A percentile compares a stretch with the other conserved stretches of the same genome.
These are phyloP conservation scores for Hydrotaea diabolus DNA, from an alignment of 2,888 invertebrate species.

Conservation along the genomic window DNA sequence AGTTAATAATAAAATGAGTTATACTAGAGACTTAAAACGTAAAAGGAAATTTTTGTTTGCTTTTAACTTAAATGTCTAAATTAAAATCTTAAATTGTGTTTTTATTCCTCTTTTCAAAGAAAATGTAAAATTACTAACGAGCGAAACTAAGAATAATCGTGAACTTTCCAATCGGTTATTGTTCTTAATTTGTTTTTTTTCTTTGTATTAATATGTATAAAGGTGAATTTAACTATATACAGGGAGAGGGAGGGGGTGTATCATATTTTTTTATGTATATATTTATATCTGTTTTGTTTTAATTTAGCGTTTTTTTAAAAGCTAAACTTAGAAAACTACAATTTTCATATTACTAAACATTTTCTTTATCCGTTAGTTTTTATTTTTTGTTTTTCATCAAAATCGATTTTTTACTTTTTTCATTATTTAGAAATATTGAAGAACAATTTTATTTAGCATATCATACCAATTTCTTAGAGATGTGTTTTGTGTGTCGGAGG, in stretches of 20 bases:
- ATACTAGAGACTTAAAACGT: constrained; percentile 5
- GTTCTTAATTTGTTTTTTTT: constrained; percentile 57
- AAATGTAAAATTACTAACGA: background rate
- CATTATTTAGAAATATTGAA: constrained; percentile 63
- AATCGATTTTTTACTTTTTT: constrained; percentile 51
- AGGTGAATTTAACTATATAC: constrained; percentile 55
- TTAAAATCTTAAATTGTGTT: background rate
- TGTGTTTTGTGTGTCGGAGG: background rate
- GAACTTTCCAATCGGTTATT: constrained; percentile 49
- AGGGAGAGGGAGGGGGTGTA: constrained; percentile 30
- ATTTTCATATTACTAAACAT: constrained; percentile 27
- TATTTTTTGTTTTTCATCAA: constrained; percentile 58
- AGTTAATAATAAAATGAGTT: constrained; percentile 9
- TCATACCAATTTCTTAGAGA: constrained; percentile 10
- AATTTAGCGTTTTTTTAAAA: constrained; percentile 38
- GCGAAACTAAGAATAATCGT: background rate
- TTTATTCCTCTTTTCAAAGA: too few relatives aligned
- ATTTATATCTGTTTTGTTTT: constrained; percentile 30
- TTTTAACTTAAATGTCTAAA: background rate
- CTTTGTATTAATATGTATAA: constrained; percentile 48
- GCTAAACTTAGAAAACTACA: constrained; percentile 69
- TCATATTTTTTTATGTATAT: constrained; percentile 20
- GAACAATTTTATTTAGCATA: constrained; percentile 47
- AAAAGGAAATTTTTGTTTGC: constrained; percentile 14
- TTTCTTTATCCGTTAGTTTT: constrained; percentile 59